Evolutionary conservation across 2,113 vertebrate genomes (phyloP).

Genomic region (Octodon degus): DNA sequence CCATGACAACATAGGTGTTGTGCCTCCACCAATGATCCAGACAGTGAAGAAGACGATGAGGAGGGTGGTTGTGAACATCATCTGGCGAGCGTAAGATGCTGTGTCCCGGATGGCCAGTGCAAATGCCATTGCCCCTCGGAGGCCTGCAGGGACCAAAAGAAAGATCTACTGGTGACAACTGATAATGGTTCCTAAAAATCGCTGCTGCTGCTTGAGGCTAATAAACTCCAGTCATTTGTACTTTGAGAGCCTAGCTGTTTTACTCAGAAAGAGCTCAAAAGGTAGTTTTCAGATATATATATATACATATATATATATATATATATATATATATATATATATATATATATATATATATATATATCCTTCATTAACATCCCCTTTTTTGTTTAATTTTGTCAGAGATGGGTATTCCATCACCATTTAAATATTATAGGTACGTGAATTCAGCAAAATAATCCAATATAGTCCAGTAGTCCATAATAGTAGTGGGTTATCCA

Average conservation of each 20-base stretch:
- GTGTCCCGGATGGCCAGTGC: constrained; percentile 97
- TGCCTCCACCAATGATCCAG: constrained; percentile 98
- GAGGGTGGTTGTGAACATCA: constrained; percentile 99
- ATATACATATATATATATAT: too few relatives aligned
- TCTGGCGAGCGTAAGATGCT: constrained; percentile 95
- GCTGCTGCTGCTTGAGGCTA: not conserved
- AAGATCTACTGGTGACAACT: not conserved
- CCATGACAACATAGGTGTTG: constrained; percentile 97
- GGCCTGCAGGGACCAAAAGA: constrained; percentile 86
- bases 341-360: too few relatives aligned
- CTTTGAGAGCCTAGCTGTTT: not conserved
- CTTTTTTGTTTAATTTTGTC: too few relatives aligned
- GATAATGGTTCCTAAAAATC: not conserved
- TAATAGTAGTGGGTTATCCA: too few relatives aligned
- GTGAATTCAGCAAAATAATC: too few relatives aligned
- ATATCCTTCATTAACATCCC: too few relatives aligned
- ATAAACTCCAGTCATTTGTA: not conserved
- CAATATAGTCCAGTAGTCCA: too few relatives aligned
- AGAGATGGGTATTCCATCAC: too few relatives aligned
- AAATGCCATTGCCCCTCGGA: constrained; percentile 98
- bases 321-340: too few relatives aligned
- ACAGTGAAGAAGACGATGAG: constrained; percentile 99
- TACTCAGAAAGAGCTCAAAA: not conserved
- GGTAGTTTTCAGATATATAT: too few relatives aligned
- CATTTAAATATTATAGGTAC: too few relatives aligned